phyloP scores from a whole-genome alignment of 2,888 invertebrate genomes.

The Dicroscelio sp. region DNA sequence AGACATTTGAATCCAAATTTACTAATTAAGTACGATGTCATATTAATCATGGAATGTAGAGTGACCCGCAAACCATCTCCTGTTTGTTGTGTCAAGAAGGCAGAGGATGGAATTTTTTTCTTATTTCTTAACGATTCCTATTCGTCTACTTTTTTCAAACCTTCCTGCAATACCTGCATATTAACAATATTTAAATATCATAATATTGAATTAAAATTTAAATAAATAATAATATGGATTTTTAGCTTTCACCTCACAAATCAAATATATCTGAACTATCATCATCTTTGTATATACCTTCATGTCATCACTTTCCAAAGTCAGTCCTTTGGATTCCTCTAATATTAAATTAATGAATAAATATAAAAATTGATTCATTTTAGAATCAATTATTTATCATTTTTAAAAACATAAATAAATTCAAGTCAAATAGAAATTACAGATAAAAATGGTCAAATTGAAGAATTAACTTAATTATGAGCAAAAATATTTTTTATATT shows the following conservation, averaged over 20 bases:
- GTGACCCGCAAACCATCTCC: conserved; percentile 61
- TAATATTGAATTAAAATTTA: background rate
- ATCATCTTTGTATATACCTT: conserved; percentile 33
- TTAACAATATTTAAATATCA: conserved; percentile 7
- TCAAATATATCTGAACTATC: no score
- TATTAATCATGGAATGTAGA: conserved; percentile 27
- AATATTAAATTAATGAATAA: no score
- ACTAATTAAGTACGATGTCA: conserved; percentile 31
- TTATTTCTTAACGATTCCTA: conserved; percentile 47
- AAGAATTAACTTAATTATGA: no score
- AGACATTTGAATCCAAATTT: conserved; percentile 42
- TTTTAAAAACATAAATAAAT: no score
- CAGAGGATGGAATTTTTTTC: conserved; percentile 10
- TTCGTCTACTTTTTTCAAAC: conserved; percentile 52
- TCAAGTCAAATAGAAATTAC: no score
- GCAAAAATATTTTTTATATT: no score
- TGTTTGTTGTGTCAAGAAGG: conserved; percentile 54
- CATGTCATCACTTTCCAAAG: conserved; percentile 16
- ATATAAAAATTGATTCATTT: no score
- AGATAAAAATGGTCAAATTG: no score
- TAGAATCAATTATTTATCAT: no score
- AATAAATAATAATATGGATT: conserved; percentile 9
- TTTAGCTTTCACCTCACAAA: no score
- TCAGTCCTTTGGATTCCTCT: conserved; percentile 34
- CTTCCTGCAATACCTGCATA: conserved; percentile 58